These are phyloP conservation scores for Tetanocera ferruginea DNA, from an alignment of 2,888 invertebrate species.

Conservation along the genomic window DNA sequence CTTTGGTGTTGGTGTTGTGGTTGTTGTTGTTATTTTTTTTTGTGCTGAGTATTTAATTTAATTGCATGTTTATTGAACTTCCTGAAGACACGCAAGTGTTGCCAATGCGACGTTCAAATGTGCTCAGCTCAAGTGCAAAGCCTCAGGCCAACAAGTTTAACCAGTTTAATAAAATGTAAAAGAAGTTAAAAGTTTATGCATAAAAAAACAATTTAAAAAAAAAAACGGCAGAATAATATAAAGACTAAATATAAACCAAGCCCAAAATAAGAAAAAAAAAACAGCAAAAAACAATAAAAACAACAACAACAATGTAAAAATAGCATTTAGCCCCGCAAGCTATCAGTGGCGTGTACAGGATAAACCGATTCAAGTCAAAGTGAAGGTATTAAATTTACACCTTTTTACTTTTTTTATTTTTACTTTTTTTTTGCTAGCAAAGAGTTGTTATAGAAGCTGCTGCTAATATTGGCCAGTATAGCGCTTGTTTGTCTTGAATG, in stretches of 20 bases:
- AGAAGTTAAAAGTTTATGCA: neutral
- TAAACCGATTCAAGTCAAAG: neutral
- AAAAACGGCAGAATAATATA: neutral
- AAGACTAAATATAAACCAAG: too few species aligned
- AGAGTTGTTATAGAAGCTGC: neutral
- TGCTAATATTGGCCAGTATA: neutral
- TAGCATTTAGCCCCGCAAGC: neutral
- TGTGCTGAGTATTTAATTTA: slow-evolving; percentile 49
- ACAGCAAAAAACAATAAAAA: neutral
- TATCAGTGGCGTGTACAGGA: neutral
- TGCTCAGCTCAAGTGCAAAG: slow-evolving; percentile 1
- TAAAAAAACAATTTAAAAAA: neutral
- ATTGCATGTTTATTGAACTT: slow-evolving; percentile 63
- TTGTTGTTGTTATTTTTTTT: slow-evolving; percentile 27
- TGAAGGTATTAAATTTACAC: slow-evolving; percentile 14
- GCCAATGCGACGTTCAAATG: neutral
- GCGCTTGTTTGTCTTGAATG: neutral
- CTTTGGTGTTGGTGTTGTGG: neutral
- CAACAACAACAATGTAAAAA: neutral
- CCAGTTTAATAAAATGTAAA: slow-evolving; percentile 2
- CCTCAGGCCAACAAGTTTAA: neutral
- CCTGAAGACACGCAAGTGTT: slow-evolving; percentile 42
- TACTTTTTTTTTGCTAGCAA: neutral
- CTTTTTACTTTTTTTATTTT: neutral
- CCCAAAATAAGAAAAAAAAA: neutral